Evolutionary conservation across 2,113 vertebrate genomes (phyloP).

Genomic region (Callithrix jacchus): DNA sequence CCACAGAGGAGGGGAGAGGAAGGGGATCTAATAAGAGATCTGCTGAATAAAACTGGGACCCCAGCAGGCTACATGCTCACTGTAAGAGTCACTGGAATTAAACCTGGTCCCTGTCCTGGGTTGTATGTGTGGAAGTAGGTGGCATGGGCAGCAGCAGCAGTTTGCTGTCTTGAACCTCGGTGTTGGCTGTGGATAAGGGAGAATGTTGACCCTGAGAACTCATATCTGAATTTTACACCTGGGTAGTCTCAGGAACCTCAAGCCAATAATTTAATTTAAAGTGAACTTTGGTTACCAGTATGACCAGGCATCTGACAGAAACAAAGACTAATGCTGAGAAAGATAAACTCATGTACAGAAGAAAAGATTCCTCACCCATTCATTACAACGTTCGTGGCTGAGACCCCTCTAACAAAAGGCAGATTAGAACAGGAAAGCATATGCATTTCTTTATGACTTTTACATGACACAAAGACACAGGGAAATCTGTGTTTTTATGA

Average conservation of each 20-base stretch:
- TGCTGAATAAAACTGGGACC: neutral
- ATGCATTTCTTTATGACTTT: neutral
- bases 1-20: neutral
- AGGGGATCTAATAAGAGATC: neutral
- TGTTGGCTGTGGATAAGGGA: neutral
- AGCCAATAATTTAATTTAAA: slow-evolving; percentile 12
- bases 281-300: neutral
- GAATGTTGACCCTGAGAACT: neutral
- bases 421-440: neutral
- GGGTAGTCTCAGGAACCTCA: neutral
- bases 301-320: neutral
- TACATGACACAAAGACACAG: neutral
- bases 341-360: neutral
- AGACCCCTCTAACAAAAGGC: neutral
- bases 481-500: neutral
- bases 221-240: neutral
- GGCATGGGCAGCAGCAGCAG: neutral
- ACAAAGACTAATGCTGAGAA: neutral
- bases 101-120: neutral
- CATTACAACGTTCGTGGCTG: neutral
- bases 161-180: neutral
- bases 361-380: neutral
- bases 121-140: neutral
- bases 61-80: neutral
- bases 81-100: neutral